Conservation (phyloP, 2,888 invertebrate species). For the Caenorhabditis sulstoni region DNA sequence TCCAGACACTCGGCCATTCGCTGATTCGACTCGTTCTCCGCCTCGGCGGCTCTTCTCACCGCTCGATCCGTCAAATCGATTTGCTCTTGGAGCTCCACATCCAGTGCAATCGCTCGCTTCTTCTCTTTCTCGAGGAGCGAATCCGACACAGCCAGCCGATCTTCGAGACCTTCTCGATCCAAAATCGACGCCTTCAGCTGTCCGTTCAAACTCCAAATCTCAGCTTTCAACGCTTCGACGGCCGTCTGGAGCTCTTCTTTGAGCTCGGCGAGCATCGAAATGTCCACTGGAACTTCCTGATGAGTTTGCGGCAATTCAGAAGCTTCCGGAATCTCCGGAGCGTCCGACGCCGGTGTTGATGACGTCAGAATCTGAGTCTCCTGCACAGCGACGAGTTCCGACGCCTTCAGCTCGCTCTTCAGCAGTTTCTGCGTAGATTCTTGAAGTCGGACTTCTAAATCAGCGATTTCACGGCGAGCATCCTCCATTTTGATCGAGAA, state of each 20-base stretch:
- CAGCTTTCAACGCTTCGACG: slow-evolving; percentile 73
- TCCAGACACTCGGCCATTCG: slow-evolving; percentile 71
- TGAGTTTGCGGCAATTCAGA: not conserved
- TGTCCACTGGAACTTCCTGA: slow-evolving; percentile 51
- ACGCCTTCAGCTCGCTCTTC: not conserved
- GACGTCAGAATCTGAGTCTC: slow-evolving; percentile 25
- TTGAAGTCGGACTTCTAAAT: slow-evolving; percentile 38
- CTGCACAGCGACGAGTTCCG: not conserved
- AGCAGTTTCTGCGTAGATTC: not conserved
- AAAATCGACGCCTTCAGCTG: slow-evolving; percentile 72
- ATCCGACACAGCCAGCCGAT: slow-evolving; percentile 61
- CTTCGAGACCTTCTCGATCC: slow-evolving; percentile 63
- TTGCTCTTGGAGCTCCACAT: slow-evolving; percentile 69
- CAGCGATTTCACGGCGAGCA: slow-evolving; percentile 28
- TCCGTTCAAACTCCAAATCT: slow-evolving; percentile 77
- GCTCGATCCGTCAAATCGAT: slow-evolving; percentile 70
- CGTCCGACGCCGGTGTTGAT: slow-evolving; percentile 1
- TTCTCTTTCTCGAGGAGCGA: slow-evolving; percentile 63
- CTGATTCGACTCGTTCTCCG: slow-evolving; percentile 71
- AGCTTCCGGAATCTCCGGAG: not conserved
- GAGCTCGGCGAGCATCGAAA: slow-evolving; percentile 61
- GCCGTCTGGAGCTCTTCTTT: slow-evolving; percentile 75
- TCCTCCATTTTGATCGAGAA: slow-evolving; percentile 31
- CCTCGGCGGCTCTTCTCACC: slow-evolving; percentile 68
- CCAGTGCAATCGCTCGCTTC: slow-evolving; percentile 60